A percentile compares a stretch with the other conserved stretches of the same genome.
phyloP scores from a whole-genome alignment of 2,888 invertebrate species.

The Drosophila tanythrix region DNA sequence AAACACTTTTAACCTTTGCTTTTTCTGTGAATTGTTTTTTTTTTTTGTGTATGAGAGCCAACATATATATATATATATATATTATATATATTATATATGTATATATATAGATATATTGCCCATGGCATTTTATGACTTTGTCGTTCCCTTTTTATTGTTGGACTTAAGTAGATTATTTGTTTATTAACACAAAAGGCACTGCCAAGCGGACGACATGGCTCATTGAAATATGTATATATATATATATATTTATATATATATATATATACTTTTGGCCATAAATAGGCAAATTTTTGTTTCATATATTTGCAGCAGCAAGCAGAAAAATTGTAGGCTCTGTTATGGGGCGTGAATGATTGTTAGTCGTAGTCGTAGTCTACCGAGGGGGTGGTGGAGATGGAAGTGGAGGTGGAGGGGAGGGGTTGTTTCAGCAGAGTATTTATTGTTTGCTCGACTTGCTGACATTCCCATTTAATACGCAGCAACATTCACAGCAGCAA shows the following conservation, averaged over 20 bases:
- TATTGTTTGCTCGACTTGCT: constrained; percentile 69
- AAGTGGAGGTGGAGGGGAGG: background rate
- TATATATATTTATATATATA: background rate
- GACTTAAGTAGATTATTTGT: constrained; percentile 76
- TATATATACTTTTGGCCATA: constrained; percentile 18
- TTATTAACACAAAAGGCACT: constrained; percentile 75
- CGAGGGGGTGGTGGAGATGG: background rate
- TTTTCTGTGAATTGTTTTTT: constrained; percentile 2
- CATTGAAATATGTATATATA: constrained; percentile 32
- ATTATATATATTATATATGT: background rate
- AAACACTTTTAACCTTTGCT: background rate
- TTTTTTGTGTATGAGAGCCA: constrained; percentile 19
- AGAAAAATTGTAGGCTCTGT: background rate
- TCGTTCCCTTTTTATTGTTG: constrained; percentile 65
- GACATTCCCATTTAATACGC: constrained; percentile 65
- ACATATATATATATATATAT: background rate
- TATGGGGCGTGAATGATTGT: constrained; percentile 2
- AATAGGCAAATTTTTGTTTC: constrained; percentile 52
- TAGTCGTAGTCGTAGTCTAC: background rate
- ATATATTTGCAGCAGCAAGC: constrained; percentile 26
- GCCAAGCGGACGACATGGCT: constrained; percentile 27
- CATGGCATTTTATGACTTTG: constrained; percentile 64
- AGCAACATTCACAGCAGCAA: constrained; percentile 28
- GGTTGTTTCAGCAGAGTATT: constrained; percentile 29
- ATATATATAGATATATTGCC: constrained; percentile 12